These are phyloP conservation scores for Xiphophorus birchmanni DNA, from an alignment of 2,797 vertebrate species.

Conservation along the genomic window DNA sequence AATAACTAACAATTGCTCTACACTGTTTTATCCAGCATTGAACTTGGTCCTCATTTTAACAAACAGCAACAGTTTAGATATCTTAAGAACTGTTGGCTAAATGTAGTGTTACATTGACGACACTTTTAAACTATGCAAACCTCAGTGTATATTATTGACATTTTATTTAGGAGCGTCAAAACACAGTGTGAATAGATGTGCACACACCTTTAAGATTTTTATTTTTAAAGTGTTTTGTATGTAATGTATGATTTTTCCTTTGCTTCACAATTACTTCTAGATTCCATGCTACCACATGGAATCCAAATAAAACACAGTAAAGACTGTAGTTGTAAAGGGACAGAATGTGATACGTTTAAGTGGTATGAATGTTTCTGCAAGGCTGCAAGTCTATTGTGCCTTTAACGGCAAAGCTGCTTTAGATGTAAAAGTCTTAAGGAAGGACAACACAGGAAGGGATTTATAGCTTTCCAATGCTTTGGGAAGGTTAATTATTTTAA, in stretches of 20 bases:
- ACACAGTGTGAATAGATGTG: not conserved
- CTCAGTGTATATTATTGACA: not conserved
- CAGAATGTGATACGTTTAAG: not conserved
- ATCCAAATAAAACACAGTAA: not conserved
- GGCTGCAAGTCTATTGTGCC: not conserved
- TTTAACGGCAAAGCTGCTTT: not conserved
- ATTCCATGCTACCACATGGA: not conserved
- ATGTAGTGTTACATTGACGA: not conserved
- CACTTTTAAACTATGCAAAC: not conserved
- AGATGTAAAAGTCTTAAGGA: not conserved
- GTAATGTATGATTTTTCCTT: not conserved
- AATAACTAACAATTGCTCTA: conserved; percentile 40
- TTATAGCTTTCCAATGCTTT: not conserved
- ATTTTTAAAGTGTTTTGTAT: not conserved
- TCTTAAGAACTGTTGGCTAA: not conserved
- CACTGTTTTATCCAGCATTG: conserved; percentile 6
- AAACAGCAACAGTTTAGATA: not conserved
- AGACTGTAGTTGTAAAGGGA: not conserved
- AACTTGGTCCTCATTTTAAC: not conserved
- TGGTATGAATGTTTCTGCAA: not conserved
- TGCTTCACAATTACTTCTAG: not conserved
- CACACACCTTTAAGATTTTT: not conserved
- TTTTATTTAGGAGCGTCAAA: not conserved
- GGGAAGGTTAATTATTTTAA: not conserved
- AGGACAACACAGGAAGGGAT: not conserved